Evolutionary conservation across 2,113 vertebrate genomes (phyloP).

Genomic region (Siphamia tubifer): DNA sequence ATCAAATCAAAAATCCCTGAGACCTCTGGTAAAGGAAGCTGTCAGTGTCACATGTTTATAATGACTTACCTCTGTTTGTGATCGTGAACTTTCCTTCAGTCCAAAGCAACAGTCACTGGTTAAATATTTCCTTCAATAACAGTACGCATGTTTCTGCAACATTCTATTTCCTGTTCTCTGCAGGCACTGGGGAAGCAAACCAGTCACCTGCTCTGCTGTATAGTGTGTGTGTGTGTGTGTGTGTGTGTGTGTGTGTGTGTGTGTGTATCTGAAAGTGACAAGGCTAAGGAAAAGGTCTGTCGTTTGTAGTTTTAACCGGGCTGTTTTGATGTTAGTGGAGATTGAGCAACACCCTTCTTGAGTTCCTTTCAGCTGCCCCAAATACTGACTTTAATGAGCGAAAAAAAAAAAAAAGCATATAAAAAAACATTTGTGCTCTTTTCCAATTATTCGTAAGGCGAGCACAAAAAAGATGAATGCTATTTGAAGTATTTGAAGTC

Average conservation of each 20-base stretch:
- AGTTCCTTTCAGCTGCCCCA: slow-evolving; percentile 3
- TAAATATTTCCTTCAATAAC: slow-evolving; percentile 33
- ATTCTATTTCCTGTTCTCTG: background rate
- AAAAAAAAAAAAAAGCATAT: slow-evolving; percentile 5
- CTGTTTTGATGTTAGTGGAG: slow-evolving; percentile 21
- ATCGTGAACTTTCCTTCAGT: background rate
- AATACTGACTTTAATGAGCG: background rate
- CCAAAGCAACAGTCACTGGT: background rate
- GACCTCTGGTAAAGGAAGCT: too few species aligned
- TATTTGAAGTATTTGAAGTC: slow-evolving; percentile 70
- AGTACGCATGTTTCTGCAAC: slow-evolving; percentile 19
- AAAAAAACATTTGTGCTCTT: slow-evolving; percentile 14
- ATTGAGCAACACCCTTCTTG: slow-evolving; percentile 10
- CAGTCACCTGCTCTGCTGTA: slow-evolving; percentile 11
- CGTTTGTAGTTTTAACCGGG: slow-evolving; percentile 33
- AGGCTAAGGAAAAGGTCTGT: slow-evolving; percentile 2
- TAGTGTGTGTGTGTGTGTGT: background rate
- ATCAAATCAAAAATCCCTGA: too few species aligned
- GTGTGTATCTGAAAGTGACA: slow-evolving; percentile 7
- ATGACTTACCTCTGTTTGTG: slow-evolving; percentile 6
- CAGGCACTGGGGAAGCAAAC: slow-evolving; percentile 8
- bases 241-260: slow-evolving; percentile 2
- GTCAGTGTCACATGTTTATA: too few species aligned
- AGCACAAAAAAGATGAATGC: slow-evolving; percentile 51
- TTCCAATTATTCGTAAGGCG: slow-evolving; percentile 54